phyloP scores from a whole-genome alignment of 2,113 vertebrate species.

The Propithecus coquereli region DNA sequence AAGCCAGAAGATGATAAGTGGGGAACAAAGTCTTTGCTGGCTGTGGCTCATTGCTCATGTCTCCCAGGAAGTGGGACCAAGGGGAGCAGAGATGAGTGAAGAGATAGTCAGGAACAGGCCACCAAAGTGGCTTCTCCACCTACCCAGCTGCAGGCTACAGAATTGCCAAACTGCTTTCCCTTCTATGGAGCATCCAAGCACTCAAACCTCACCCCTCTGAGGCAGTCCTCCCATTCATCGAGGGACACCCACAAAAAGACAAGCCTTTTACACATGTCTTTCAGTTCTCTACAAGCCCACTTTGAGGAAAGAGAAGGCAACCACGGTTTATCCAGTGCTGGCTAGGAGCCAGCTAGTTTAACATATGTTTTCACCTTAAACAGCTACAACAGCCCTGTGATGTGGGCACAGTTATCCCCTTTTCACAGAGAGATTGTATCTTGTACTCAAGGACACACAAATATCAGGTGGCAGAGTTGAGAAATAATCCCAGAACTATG shows the following conservation, averaged over 20 bases:
- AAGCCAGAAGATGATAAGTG: slow-evolving; percentile 48
- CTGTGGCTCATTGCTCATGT: slow-evolving; percentile 39
- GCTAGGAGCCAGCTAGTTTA: neutral
- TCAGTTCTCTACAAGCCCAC: neutral
- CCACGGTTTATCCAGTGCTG: neutral
- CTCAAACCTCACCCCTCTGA: neutral
- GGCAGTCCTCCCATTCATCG: neutral
- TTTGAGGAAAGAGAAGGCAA: neutral
- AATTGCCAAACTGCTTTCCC: neutral
- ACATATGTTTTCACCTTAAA: neutral
- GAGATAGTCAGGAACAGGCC: neutral
- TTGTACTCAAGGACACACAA: neutral
- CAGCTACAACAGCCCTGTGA: neutral
- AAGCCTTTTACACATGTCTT: neutral
- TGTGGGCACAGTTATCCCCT: neutral
- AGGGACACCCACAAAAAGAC: neutral
- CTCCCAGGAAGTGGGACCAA: neutral
- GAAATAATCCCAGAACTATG: neutral
- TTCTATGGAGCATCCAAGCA: neutral
- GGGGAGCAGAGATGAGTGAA: neutral
- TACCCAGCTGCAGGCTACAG: neutral
- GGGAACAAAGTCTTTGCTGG: neutral
- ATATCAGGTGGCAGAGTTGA: neutral
- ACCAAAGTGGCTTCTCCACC: neutral
- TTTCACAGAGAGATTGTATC: neutral